phyloP scores from a whole-genome alignment of 92 coral and sea anemone species.

The Epizoanthus illoricatus region DNA sequence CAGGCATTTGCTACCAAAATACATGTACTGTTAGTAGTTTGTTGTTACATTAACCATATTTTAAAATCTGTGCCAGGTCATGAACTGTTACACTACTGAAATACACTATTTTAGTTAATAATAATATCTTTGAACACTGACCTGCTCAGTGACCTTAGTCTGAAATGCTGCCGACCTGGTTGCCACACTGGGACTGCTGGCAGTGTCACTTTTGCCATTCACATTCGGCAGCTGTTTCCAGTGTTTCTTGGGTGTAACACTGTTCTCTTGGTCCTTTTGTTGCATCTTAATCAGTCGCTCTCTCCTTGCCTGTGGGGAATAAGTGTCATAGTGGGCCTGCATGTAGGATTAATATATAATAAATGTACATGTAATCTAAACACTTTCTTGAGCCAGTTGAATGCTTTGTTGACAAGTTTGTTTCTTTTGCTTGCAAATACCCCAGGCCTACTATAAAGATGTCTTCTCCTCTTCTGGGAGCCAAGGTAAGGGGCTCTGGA shows the following conservation, averaged over 20 bases:
- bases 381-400: too few relatives aligned
- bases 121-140: neutral
- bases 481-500: too few relatives aligned
- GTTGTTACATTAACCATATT: too few relatives aligned
- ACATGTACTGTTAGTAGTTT: too few relatives aligned
- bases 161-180: constrained; percentile 52
- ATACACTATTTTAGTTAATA: neutral
- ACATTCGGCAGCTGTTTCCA: constrained; percentile 66
- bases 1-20: too few relatives aligned
- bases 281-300: constrained; percentile 78
- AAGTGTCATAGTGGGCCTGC: neutral
- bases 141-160: constrained; percentile 16
- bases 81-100: too few relatives aligned
- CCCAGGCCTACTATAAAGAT: too few relatives aligned
- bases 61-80: too few relatives aligned
- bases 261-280: constrained; percentile 75
- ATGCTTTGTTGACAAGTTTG: too few relatives aligned
- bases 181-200: constrained; percentile 77
- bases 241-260: constrained; percentile 74
- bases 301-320: constrained; percentile 62
- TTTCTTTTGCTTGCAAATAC: too few relatives aligned
- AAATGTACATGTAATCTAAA: neutral
- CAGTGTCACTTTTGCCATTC: constrained; percentile 20
- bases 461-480: too few relatives aligned
- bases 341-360: neutral